These are phyloP conservation scores for Hybognathus amarus DNA, from an alignment of 2,797 vertebrate genomes.

Conservation along the genomic window DNA sequence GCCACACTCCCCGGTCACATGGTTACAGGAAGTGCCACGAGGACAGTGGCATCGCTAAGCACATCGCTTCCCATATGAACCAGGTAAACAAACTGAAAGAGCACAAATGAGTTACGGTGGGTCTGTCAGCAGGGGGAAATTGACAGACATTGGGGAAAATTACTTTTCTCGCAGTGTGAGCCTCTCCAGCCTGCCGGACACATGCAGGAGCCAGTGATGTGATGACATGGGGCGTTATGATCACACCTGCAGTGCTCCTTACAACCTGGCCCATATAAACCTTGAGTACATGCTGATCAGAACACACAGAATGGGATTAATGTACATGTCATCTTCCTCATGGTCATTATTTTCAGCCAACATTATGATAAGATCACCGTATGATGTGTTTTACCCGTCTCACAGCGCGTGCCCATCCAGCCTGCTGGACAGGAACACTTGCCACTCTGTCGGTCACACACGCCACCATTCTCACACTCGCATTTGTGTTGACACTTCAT, in stretches of 20 bases:
- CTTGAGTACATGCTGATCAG: slow-evolving; percentile 73
- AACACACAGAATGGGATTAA: slow-evolving; percentile 5
- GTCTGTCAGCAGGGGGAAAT: slow-evolving; percentile 7
- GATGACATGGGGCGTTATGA: slow-evolving; percentile 71
- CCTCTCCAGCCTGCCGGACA: slow-evolving; percentile 81
- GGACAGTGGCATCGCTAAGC: slow-evolving; percentile 74
- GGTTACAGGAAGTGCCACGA: slow-evolving; percentile 73
- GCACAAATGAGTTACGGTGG: slow-evolving; percentile 9
- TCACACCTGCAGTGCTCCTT: slow-evolving; percentile 75
- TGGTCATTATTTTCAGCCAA: neutral
- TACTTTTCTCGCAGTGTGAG: slow-evolving; percentile 75
- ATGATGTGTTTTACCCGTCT: slow-evolving; percentile 70
- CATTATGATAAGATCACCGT: neutral
- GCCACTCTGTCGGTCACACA: slow-evolving; percentile 72
- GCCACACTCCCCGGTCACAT: slow-evolving; percentile 76
- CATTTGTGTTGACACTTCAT: slow-evolving; percentile 72
- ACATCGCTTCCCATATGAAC: slow-evolving; percentile 79
- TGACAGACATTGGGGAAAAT: neutral
- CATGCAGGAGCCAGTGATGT: slow-evolving; percentile 70
- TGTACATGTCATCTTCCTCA: neutral
- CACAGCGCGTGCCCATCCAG: slow-evolving; percentile 75
- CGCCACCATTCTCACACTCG: slow-evolving; percentile 72
- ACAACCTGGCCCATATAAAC: slow-evolving; percentile 76
- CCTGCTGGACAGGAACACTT: slow-evolving; percentile 77
- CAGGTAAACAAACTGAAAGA: slow-evolving; percentile 77